Base-by-base conservation (phyloP, 2,797 vertebrate species). In the Enoplosus armatus region DNA sequence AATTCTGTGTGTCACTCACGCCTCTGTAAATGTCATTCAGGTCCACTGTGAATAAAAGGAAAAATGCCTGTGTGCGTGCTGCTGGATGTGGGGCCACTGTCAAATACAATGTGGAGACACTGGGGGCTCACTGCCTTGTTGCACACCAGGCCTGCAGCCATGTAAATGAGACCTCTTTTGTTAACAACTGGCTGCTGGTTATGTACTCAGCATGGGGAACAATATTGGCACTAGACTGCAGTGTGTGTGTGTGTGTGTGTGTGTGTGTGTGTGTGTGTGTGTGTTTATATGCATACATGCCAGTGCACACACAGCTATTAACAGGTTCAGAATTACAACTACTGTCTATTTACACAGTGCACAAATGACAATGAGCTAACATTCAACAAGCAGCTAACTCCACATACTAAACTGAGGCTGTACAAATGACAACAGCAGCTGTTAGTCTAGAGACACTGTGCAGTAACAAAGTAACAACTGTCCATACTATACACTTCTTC, bases 91-190 rank as follows among this genome's bases (percentile, higher is more conserved):
- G 67, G 75, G 65, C 81, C 80, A 41, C 63, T 58, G 66, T 80
- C 53, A 72, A 31, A 75, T 82, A 87, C 76, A 85, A 84, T 85
- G 81, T 63, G 61, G 66, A 37, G 50, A 55, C 62, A 53, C 72
- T 31, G n/a, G 33, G 67, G 60, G 53, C 55, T 62, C 26, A 20
- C 24, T 20, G 56, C 41, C 55, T 64, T 67, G 60, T 58, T 77
- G 51, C 58, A 54, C 26, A 66, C 14, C 45, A 11, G 43, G 68
- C 65, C 79, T 68, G 74, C 48, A 86, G 83, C 72, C 72, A 66
- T 85, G 75, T 77, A 79, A 84, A 81, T 75, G 48, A 86, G 64
- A 68, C 6, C 37, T 12, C 70, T 70, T 69, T 90, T 87, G 87
- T 87, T 72, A 79, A 74, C 64, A 83, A 69, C 68, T 65, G 51